Base-by-base conservation (phyloP, 2,888 invertebrate genomes). In the Himalopsyche kuldschensis region DNA sequence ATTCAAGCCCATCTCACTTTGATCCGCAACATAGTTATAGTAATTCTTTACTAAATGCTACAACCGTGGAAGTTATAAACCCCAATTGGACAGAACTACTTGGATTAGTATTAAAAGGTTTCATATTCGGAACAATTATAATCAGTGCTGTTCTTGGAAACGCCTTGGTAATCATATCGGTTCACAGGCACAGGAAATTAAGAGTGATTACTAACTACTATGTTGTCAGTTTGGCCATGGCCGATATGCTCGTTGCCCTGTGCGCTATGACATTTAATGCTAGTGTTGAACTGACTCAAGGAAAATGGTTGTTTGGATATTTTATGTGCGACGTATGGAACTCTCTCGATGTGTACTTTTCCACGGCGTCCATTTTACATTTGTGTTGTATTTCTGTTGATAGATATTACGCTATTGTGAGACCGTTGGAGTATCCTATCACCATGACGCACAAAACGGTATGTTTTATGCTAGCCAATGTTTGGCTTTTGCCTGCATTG, bases 241-340 rank as follows among this genome's bases (percentile, higher is more conserved):
- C 98, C 55, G 98, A 98, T 88, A 95, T 98, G 92, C 92, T 98
- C 86, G 98, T 98, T 77, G 98, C 98, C 0, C 90, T 97, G 83
- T 96, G 97, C 88, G 97, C 97, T 87, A 97, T 97, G 97, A 96
- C 97, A 84, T 97, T 97, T 90, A 97, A 97, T 90, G 97, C 97
- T 46, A 96, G 96, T 88, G 95, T 97, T n/a, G 96, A 96, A 89
- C 90, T 96, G 79, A 95, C 96, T 55, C 95, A 94, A 78, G 96
- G 97, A 76, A 92, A 91, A 88, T 98, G 98, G 98, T 91, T 97
- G 87, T 98, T 98, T 89, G 97, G 97, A 6, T 94, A 95, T 88
- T 91, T 96, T 88, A 96, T 98, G 95, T 98, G 98, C 92, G 97
- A 98, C 91, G 95, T 98, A 80, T 98, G 97, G 95, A 98, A 97